These are phyloP conservation scores for Cyclopterus lumpus DNA, from an alignment of 2,797 vertebrate genomes.

Conservation along the genomic window DNA sequence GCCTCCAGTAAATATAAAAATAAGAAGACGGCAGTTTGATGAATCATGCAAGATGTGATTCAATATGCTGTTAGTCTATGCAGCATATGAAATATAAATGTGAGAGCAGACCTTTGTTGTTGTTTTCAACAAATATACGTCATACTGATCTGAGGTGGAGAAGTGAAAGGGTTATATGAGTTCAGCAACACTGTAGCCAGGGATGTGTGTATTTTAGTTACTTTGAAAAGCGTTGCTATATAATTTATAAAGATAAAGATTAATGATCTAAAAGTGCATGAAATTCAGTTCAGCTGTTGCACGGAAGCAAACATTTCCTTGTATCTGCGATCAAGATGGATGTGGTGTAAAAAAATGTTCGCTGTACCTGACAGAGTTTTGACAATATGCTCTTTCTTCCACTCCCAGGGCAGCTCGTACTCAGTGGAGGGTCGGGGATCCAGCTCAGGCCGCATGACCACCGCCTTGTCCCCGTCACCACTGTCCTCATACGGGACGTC, in stretches of 20 bases:
- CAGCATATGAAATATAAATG: slow-evolving; percentile 68
- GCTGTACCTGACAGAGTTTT: slow-evolving; percentile 89
- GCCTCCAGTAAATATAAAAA: slow-evolving; percentile 52
- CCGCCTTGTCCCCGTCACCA: slow-evolving; percentile 58
- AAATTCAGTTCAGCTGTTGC: background rate
- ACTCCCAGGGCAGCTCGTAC: slow-evolving; percentile 96
- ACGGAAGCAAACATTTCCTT: background rate
- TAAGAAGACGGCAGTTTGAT: slow-evolving; percentile 61
- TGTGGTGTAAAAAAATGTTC: background rate
- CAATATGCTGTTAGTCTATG: slow-evolving; percentile 54
- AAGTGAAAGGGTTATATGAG: background rate
- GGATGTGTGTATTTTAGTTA: background rate
- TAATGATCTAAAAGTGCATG: background rate
- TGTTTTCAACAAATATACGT: slow-evolving; percentile 39
- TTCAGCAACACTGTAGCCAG: slow-evolving; percentile 9
- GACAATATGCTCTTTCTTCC: slow-evolving; percentile 93
- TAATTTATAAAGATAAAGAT: background rate
- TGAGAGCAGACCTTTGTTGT: slow-evolving; percentile 32
- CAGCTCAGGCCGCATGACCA: slow-evolving; percentile 81
- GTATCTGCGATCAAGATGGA: background rate
- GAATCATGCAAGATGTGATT: slow-evolving; percentile 55
- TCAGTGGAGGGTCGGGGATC: slow-evolving; percentile 87
- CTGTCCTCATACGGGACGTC: slow-evolving; percentile 88
- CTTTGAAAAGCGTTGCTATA: background rate
- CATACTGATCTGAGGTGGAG: slow-evolving; percentile 22